Base-by-base conservation (phyloP, 2,797 vertebrate genomes). In the Pseudochirops corinnae region DNA sequence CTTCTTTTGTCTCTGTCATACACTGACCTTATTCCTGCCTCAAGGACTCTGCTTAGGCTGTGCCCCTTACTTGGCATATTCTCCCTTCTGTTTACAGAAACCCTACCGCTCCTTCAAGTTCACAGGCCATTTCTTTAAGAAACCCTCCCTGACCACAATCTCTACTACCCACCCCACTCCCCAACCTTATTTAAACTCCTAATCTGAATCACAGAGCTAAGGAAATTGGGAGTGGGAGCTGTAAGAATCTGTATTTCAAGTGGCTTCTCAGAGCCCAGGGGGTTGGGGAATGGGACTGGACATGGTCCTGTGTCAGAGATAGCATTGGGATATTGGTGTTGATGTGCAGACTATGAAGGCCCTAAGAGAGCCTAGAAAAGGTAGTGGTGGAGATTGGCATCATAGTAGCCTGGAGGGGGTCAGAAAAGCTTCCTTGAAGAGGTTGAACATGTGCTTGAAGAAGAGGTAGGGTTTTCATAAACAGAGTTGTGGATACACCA, bases 131-230 rank as follows among this genome's bases (percentile, higher is more conserved):
- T 46, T 82, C 39, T 82, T 46, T 39, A 82, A 46, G 9, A 82
- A 82, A 39, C 21, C 74, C 46, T 82, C 7, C 74, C 21, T 82
- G 39, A 82, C 74, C 39, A 67, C 14, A 67, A 6, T n/a, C 62
- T 67, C 62, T 10, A n/a, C 13, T n/a, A 1, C 14, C 33, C 33
- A 67, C 5, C 33, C 33, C 13, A 14, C 4, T 1, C 62, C n/a
- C 67, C 62, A 67, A 67, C n/a, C 18, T 46, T 24, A 82, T 96
- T 95, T 90, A 94, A 97, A 90, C 3, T 0, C 56, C 92, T 92
- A 53, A 28, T 90, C 90, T 21, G 55, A 91, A n/a, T 24, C 21
- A 0, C 4, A 91, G 60, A 93, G 93, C 82, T n/a, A n/a, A 94
- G 67, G 0, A 1, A 39, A 39, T 46, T 74, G 21, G 4, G n/a